Percentiles rank a stretch among this genome's conserved stretches.
phyloP scores from a whole-genome alignment of 2,113 vertebrate genomes.

The Macrotis lagotis region DNA sequence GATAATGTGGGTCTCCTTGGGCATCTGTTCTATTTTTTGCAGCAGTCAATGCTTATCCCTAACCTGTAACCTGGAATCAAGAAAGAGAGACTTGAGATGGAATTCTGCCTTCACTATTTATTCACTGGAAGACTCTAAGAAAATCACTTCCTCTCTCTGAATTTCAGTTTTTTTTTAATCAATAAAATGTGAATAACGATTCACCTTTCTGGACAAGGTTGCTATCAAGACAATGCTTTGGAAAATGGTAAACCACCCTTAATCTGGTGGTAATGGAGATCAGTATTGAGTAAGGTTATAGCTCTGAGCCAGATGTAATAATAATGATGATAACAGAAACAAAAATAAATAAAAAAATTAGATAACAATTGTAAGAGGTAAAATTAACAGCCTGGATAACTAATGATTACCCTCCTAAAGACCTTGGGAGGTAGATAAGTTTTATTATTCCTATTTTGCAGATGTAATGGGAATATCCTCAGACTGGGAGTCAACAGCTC shows the following conservation, averaged over 20 bases:
- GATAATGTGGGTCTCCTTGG: no score
- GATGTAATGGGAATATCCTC: neutral
- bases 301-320: neutral
- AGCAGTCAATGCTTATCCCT: no score
- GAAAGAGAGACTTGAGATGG: neutral
- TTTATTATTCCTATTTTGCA: neutral
- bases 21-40: no score
- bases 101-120: neutral
- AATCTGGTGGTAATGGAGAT: neutral
- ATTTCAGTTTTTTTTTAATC: neutral
- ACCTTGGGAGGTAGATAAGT: no score
- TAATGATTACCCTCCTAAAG: no score
- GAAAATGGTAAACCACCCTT: neutral
- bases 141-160: neutral
- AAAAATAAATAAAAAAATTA: neutral
- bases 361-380: neutral
- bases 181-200: neutral
- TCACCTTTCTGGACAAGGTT: neutral
- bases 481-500: neutral
- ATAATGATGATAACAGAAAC: neutral
- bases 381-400: no score
- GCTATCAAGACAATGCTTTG: neutral
- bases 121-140: neutral
- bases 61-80: neutral
- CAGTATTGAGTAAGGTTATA: neutral